A percentile compares a stretch with the other conserved stretches of the same genome.
phyloP scores from a whole-genome alignment of 64 coral and sea anemone species.

The Pocillopora verrucosa region DNA sequence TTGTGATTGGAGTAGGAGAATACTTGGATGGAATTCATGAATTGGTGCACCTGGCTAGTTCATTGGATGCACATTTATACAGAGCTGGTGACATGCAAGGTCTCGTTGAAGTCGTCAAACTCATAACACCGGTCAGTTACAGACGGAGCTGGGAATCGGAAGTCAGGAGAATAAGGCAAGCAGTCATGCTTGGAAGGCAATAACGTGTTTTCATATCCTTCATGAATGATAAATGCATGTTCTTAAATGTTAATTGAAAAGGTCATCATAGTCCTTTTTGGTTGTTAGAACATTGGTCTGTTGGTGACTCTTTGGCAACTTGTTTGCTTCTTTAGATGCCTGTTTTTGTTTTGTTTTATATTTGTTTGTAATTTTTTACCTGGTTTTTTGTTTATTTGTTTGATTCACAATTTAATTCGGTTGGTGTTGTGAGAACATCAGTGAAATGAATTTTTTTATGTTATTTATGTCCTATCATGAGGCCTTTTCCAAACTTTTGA shows the following conservation, averaged over 20 bases:
- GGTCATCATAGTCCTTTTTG: too few species aligned
- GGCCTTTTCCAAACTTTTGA: too few species aligned
- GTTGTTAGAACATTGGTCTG: too few species aligned
- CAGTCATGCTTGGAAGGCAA: background rate
- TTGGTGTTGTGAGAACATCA: too few species aligned
- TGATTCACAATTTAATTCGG: too few species aligned
- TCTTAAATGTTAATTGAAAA: too few species aligned
- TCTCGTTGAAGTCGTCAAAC: constrained; percentile 47
- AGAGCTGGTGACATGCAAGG: constrained; percentile 50
- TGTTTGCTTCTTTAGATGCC: too few species aligned
- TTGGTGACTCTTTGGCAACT: too few species aligned
- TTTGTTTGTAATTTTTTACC: too few species aligned
- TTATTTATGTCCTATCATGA: too few species aligned
- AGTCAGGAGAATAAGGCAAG: background rate
- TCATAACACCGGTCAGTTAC: constrained; percentile 37
- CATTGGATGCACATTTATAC: constrained; percentile 48
- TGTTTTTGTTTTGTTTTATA: too few species aligned
- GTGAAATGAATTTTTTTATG: too few species aligned
- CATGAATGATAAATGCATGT: background rate
- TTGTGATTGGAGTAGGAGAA: constrained; percentile 46
- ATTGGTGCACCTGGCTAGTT: constrained; percentile 40
- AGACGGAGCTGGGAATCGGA: constrained; percentile 4
- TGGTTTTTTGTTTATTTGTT: background rate
- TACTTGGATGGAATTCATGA: constrained; percentile 57
- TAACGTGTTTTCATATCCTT: background rate